Percentiles rank a stretch among this genome's conserved stretches.
These are phyloP conservation scores for Ceyx margarethae DNA, from an alignment of 2,113 vertebrate genomes.

Conservation along the genomic window DNA sequence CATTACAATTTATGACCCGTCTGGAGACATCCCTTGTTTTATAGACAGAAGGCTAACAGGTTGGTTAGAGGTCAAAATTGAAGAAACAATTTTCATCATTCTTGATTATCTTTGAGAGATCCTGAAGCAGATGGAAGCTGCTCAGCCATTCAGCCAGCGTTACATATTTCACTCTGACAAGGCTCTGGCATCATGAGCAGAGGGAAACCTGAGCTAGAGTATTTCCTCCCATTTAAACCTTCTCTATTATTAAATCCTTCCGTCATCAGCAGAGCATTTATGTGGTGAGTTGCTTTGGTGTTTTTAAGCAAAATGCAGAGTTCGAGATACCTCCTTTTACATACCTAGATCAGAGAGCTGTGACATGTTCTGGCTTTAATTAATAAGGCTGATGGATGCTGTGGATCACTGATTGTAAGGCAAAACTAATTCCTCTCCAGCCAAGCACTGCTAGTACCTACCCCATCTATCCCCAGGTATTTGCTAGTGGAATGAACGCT, in stretches of 20 bases:
- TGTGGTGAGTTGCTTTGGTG: not conserved
- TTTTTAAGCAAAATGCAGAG: not conserved
- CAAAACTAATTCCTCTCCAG: constrained; percentile 15
- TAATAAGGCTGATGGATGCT: constrained; percentile 16
- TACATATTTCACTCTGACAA: constrained; percentile 72
- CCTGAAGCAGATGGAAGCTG: constrained; percentile 69
- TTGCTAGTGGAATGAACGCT: constrained; percentile 5
- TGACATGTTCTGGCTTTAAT: constrained; percentile 42
- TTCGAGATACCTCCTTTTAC: not conserved
- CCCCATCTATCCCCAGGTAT: constrained; percentile 14
- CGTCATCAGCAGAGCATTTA: constrained; percentile 22
- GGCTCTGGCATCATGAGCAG: constrained; percentile 51
- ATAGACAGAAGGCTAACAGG: constrained; percentile 64
- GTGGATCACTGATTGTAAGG: constrained; percentile 34
- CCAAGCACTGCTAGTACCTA: constrained; percentile 16
- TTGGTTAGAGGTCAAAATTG: constrained; percentile 69
- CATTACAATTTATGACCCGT: constrained; percentile 59
- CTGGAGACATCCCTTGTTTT: constrained; percentile 58
- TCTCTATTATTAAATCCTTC: constrained; percentile 51
- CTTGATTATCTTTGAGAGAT: constrained; percentile 71
- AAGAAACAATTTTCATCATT: constrained; percentile 74
- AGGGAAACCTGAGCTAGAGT: constrained; percentile 50
- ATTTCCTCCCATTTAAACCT: constrained; percentile 60
- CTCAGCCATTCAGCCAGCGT: constrained; percentile 58
- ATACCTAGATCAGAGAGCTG: not conserved